Conservation (phyloP, 2,797 vertebrate species). For the Myotis pilosus region DNA sequence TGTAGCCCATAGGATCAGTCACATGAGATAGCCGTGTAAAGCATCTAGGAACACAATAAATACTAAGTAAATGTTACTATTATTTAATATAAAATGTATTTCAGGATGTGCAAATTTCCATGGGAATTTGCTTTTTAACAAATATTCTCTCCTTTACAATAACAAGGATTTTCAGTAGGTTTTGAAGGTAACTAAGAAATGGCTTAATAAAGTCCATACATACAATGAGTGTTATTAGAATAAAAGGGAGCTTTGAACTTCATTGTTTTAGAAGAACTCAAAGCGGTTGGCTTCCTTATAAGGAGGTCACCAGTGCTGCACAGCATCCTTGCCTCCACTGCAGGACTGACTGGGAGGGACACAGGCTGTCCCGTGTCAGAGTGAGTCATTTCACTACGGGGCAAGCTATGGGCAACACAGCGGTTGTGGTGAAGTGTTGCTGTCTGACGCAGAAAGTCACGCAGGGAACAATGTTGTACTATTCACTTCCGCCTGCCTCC, state of each 20-base stretch:
- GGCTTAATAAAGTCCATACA: not conserved
- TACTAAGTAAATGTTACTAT: not conserved
- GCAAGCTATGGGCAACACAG: not conserved
- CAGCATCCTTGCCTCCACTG: fast-evolving
- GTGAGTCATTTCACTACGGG: not conserved
- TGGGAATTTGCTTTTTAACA: not conserved
- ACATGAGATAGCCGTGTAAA: not conserved
- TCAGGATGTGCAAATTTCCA: not conserved
- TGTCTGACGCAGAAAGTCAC: not conserved
- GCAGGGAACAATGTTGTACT: too few relatives aligned
- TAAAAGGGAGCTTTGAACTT: not conserved
- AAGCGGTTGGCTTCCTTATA: not conserved
- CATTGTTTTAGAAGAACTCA: not conserved
- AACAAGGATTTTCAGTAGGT: not conserved
- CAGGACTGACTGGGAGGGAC: not conserved
- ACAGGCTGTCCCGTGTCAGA: not conserved
- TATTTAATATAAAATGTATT: not conserved
- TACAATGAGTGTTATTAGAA: not conserved
- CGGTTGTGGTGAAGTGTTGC: not conserved
- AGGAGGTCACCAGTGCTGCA: too few relatives aligned
- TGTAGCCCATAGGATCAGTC: not conserved
- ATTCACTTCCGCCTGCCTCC: too few relatives aligned
- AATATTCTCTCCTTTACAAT: not conserved
- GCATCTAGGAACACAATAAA: not conserved
- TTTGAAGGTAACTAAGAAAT: not conserved